Base-by-base conservation (phyloP, 1,140 invertebrate genomes). In the Pseudomyrmex gracilis region DNA sequence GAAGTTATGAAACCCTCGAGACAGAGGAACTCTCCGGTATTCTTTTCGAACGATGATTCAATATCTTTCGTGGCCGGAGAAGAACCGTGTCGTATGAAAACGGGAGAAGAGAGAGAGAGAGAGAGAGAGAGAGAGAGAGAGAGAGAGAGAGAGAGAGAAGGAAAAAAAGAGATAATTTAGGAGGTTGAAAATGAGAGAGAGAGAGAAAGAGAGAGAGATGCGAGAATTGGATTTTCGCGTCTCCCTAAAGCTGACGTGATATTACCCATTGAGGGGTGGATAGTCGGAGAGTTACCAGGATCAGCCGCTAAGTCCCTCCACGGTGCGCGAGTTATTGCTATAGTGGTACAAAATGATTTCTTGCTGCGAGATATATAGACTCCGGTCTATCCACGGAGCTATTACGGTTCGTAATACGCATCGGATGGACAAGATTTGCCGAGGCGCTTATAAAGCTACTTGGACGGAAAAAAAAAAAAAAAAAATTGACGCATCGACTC, bases 1-100 rank as follows among this genome's bases (percentile, higher is more conserved):
- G 17, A 17, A 83, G 82, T 83, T 83, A 83, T 83, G 73, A 83
- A 83, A 78, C 60, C 43, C 49, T n/a, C 43, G 60, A 83, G 73
- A 83, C 73, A 83, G 82, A 83, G 73, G 73, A 66, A 83, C 73
- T 77, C 73, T 49, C 34, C 5, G 34, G 73, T 77, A 83, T 83
- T 83, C 82, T 77, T 83, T 83, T 73, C 82, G 73, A 43, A 64
- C 51, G 82, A 60, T 78, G 73, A 83, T 83, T 83, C 82, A 78
- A 83, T 83, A 83, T 83, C 82, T 78, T 66, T 66, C 73, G 53
- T 8, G 82, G 73, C 70, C 43, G 60, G 17, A n/a, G 20, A 10
- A 45, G 34, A 43, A 34, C 49, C 34, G 20, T 49, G 73, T 49
- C 76, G 66, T 49, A 60, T 58, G 76, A 80, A 71, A 71, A 66